A percentile compares a stretch with the other conserved stretches of the same genome.
Evolutionary conservation across 2,888 invertebrate genomes (phyloP).

Genomic region (Sympetrum striolatum): DNA sequence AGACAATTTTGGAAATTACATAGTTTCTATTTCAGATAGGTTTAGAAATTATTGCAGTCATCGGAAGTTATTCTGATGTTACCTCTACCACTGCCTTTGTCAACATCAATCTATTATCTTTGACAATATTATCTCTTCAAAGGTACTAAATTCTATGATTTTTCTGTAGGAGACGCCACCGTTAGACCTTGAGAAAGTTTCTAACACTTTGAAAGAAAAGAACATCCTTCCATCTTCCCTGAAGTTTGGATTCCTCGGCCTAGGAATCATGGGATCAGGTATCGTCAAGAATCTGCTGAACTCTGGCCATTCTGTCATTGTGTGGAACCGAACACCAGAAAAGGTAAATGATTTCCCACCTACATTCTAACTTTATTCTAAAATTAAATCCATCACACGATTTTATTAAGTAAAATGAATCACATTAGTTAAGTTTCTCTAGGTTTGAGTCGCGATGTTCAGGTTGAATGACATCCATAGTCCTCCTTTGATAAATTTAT

Average conservation of each 20-base stretch:
- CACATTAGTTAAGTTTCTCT: not conserved
- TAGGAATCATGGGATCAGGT: conserved; percentile 94
- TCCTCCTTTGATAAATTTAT: not conserved
- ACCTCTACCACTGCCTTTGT: too few relatives aligned
- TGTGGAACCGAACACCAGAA: conserved; percentile 91
- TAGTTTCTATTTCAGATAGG: too few relatives aligned
- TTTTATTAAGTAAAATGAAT: not conserved
- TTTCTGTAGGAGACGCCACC: conserved; percentile 73
- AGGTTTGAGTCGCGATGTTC: not conserved
- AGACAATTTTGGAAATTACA: too few relatives aligned
- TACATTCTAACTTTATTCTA: not conserved
- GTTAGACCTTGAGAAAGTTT: conserved; percentile 77
- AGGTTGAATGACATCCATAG: not conserved
- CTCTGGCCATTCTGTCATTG: conserved; percentile 90
- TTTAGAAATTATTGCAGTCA: too few relatives aligned
- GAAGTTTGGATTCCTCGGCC: conserved; percentile 93
- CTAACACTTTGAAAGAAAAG: conserved; percentile 80
- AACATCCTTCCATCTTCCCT: conserved; percentile 84
- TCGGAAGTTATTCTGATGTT: too few relatives aligned
- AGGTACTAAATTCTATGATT: conserved; percentile 49
- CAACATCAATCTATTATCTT: too few relatives aligned
- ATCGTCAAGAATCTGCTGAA: conserved; percentile 94
- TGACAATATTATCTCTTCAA: too few relatives aligned
- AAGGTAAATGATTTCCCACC: conserved; percentile 72
- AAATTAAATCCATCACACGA: not conserved